Evolutionary conservation across 2,113 vertebrate species (phyloP).

Genomic region (Amazona guildingii): DNA sequence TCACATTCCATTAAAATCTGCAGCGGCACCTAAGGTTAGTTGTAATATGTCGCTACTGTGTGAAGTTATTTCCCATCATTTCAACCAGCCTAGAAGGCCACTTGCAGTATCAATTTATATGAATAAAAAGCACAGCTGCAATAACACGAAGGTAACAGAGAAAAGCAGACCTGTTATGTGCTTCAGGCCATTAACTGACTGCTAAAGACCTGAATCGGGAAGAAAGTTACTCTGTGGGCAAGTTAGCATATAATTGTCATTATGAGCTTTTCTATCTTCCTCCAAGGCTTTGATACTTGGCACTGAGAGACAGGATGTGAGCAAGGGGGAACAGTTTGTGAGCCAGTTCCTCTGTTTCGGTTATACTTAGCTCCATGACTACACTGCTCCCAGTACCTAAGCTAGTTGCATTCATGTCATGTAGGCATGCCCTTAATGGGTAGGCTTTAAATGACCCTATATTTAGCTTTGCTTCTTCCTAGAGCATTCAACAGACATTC

Average conservation of each 20-base stretch:
- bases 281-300: slow-evolving; percentile 24
- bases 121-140: background rate
- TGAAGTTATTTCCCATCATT: background rate
- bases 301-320: slow-evolving; percentile 34
- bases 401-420: slow-evolving; percentile 6
- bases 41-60: background rate
- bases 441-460: slow-evolving; percentile 45
- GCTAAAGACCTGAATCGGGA: background rate
- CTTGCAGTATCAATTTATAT: background rate
- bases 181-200: background rate
- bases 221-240: slow-evolving; percentile 18
- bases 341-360: slow-evolving; percentile 32
- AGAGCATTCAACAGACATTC: background rate
- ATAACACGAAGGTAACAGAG: background rate
- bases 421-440: slow-evolving; percentile 54
- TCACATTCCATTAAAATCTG: background rate
- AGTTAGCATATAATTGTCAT: background rate
- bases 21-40: background rate
- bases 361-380: slow-evolving; percentile 45
- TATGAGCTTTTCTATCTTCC: slow-evolving; percentile 4
- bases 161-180: background rate
- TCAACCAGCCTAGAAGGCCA: background rate
- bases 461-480: slow-evolving; percentile 50
- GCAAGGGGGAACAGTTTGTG: background rate
- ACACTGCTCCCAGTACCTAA: background rate